Evolutionary conservation across 2,888 invertebrate genomes (phyloP), one percentile per base, ranked within the genome.

Genomic region (Aphodius sticticus): DNA sequence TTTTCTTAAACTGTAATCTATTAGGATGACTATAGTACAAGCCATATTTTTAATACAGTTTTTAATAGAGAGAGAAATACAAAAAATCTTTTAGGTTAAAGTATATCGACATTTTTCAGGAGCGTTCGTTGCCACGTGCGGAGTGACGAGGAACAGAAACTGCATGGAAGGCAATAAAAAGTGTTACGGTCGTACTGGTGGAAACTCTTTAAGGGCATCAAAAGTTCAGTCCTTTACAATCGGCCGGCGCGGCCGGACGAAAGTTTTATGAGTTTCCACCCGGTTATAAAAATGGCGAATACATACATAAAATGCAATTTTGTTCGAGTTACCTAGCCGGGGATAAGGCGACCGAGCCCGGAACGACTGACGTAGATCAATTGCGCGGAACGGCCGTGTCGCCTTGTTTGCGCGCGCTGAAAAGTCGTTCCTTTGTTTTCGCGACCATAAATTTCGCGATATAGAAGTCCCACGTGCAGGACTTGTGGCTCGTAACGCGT

Each of bases 191-290:
- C 53, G 12, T 53, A 12, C 2, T 53, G 4, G 53, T 5, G 53
- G 53, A 53, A 26, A 53, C 53, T 53, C 53, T 53, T 53, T 53
- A 53, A 53, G 53, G 53, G 53, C 53, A 53, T 53, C 53, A 53
- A 53, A 53, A 53, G 53, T 53, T 53, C 53, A 53, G 53, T 53
- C 53, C 53, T 53, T 53, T 53, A 53, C 53, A 53, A 53, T 53
- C 53, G 53, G 9, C 53, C 1, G 53, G 1, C 3, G 2, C 53
- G 53, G 53, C 12, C 6, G 53, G 53, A 53, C 53, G 53, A 53
- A 53, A 53, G 9, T 53, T 53, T 53, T 53, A 53, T 5, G 53
- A 53, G 9, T 53, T 53, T 53, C 12, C 12, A 53, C 3, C 53
- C 53, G 53, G 53, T 53, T 53, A 53, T 53, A 53, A 53, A 53